Conservation (phyloP, 2,797 vertebrate species). For the Clarias fuscus region DNA sequence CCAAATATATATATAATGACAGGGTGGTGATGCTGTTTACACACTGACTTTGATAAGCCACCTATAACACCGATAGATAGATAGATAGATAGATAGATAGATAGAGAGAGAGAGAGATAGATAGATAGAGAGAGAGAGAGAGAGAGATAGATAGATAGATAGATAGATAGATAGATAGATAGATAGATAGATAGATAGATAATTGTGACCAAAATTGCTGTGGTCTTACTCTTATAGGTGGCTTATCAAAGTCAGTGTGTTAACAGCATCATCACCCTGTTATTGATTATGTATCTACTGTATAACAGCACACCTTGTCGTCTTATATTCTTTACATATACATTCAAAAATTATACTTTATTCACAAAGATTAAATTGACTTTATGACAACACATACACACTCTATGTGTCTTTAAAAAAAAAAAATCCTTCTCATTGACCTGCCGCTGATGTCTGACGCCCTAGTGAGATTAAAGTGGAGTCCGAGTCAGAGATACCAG, state of each 20-base stretch:
- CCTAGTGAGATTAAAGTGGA: conserved; percentile 42
- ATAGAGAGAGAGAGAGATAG: too few relatives aligned
- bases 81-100: too few relatives aligned
- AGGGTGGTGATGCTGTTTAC: too few relatives aligned
- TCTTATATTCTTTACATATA: neutral
- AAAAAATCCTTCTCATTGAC: conserved; percentile 15
- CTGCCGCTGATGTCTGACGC: neutral
- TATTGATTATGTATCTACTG: neutral
- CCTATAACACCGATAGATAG: too few relatives aligned
- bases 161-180: too few relatives aligned
- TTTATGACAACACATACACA: neutral
- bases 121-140: too few relatives aligned
- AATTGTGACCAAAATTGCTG: neutral
- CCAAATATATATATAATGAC: too few relatives aligned
- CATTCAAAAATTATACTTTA: neutral
- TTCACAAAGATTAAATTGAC: neutral
- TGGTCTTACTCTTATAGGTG: neutral
- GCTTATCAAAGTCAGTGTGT: neutral
- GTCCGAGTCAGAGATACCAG: conserved; percentile 51
- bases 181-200: too few relatives aligned
- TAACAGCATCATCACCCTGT: neutral
- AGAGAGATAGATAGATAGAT: too few relatives aligned
- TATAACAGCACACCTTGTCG: neutral
- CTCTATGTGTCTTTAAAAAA: neutral
- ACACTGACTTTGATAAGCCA: too few relatives aligned